Evolutionary conservation across 2,113 vertebrate species (phyloP), one percentile per base, ranked within the genome.

Genomic region (Campylomormyrus numenius): DNA sequence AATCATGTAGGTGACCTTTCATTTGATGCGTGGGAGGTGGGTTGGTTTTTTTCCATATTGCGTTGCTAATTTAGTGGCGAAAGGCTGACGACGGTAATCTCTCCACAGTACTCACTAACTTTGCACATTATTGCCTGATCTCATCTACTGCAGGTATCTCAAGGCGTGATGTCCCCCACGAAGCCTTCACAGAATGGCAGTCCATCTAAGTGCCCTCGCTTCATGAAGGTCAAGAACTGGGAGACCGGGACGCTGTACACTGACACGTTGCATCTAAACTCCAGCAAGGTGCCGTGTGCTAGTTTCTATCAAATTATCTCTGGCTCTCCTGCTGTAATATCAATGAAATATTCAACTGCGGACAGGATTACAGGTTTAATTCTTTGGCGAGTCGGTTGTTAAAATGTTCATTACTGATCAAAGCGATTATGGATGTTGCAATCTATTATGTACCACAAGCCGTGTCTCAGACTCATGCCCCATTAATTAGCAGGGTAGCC

Each of bases 151-250:
- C 92, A 95, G 2, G 93, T 92, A 0, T 91, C 95, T 0, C 92
- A 95, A 0, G 97, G 94, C 39, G 95, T 86, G 87, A 95, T 95
- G 90, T 99, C 98, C 0, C 98, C 97, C 0, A 94, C 95, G 0
- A 98, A 96, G 94, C 95, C 88, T 0, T 17, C 95, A 8, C 94
- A 91, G 91, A 97, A 98, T 0, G 97, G 96, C 84, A 99, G 98
- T 90, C 98, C 98, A 31, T 97, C 98, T 92, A 99, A 99, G 92
- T 98, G 98, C 91, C 98, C 98, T 0, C 96, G 97, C 13, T 99
- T 98, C 85, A 94, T 98, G 91, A 99, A 98, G 92, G 95, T 99
- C 93, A 98, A 96, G 94, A 99, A 99, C 95, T 99, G 97, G 98
- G 98, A 99, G 94, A 98, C 95, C 0, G 97, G 97, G 0, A 94